Base-by-base conservation (phyloP, 2,888 invertebrate species). In the Bellardia pandia region DNA sequence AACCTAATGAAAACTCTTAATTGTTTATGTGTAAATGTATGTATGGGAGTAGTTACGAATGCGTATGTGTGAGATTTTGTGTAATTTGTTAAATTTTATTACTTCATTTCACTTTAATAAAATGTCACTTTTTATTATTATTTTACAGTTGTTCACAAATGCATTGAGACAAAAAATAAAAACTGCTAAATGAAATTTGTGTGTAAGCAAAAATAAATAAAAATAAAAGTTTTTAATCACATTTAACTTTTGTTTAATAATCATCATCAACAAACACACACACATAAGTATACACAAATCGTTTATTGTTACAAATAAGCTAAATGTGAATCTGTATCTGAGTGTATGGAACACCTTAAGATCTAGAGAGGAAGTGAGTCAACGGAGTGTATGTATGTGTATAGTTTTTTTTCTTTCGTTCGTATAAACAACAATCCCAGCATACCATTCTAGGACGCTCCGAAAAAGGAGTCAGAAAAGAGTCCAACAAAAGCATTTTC, bases 161-260 rank as follows among this genome's bases (percentile, higher is more conserved):
- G 37, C 48, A 60, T 40, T 64, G 30, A 53, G 75, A 69, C n/a
- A 62, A n/a, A 56, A 69, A 48, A 3, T 11, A 58, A 72, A 69
- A 69, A 71, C 71, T 76, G 56, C 71, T 79, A 79, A 83, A 86
- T 66, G 53, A 66, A 76, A 66, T 75, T 71, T 64, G 51, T 42
- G 14, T 14, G 60, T 16, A 9, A 60, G n/a, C 11, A 40, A 37
- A 74, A 56, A 40, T 51, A 66, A 81, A 74, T 16, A 16, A 37
- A 48, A 75, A 56, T 16, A 74, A 75, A 77, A 84, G 64, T 77
- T 87, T 87, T 87, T 85, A 87, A 87, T 87, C 84, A 85, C 80
- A 81, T 87, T 85, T 85, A 87, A 81, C 84, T 84, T 84, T 85
- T 74, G 81, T 85, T 78, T 85, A 68, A 87, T 85, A 87, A 84